phyloP scores from a whole-genome alignment of 1,140 invertebrate species.

The Idris sp. region DNA sequence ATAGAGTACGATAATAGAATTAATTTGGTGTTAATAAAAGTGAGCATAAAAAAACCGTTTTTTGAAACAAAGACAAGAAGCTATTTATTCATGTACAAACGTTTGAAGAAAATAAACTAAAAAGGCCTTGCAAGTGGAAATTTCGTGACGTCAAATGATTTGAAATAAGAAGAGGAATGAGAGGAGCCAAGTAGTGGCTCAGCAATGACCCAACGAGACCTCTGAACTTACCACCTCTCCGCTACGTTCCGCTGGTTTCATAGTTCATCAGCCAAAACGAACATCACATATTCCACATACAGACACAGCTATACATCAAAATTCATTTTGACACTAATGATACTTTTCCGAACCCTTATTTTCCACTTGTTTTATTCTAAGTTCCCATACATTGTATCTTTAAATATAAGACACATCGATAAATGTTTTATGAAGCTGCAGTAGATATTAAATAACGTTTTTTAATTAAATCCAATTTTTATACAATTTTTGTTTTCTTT shows the following conservation, averaged over 20 bases:
- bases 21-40: too few relatives aligned
- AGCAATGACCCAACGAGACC: conserved; percentile 68
- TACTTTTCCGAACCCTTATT: conserved; percentile 39
- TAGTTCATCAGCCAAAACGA: conserved; percentile 59
- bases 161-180: conserved; percentile 52
- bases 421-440: too few relatives aligned
- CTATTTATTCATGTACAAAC: conserved; percentile 38
- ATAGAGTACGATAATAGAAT: too few relatives aligned
- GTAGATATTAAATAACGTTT: too few relatives aligned
- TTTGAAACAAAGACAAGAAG: conserved; percentile 51
- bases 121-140: conserved; percentile 68
- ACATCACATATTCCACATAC: conserved; percentile 3
- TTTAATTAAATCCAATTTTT: too few relatives aligned
- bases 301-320: conserved; percentile 28
- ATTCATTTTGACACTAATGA: conserved; percentile 53
- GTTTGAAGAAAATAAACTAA: conserved; percentile 59
- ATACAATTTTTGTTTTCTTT: too few relatives aligned
- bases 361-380: conserved; percentile 51
- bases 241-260: conserved; percentile 52
- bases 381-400: too few relatives aligned
- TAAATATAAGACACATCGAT: too few relatives aligned
- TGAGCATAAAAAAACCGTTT: neutral
- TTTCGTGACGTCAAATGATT: conserved; percentile 69
- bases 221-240: conserved; percentile 65
- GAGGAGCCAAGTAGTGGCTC: conserved; percentile 42